phyloP scores from a whole-genome alignment of 2,797 vertebrate genomes.

The Gastrophryne carolinensis region DNA sequence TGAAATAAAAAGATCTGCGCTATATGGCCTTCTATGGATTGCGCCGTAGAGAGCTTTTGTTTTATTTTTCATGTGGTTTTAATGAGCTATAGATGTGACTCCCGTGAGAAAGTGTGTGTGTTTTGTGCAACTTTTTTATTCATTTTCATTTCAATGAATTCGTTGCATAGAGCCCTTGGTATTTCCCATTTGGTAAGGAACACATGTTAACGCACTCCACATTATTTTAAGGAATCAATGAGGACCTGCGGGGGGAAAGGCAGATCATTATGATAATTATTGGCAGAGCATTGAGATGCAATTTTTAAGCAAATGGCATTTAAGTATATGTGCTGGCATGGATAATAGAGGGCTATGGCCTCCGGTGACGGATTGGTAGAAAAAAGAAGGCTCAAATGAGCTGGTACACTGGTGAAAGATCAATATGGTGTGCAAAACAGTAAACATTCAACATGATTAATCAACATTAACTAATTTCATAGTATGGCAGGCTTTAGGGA shows the following conservation, averaged over 20 bases:
- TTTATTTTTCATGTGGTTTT: not conserved
- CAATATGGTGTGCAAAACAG: not conserved
- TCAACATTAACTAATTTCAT: not conserved
- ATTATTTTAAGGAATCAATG: not conserved
- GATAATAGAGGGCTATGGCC: not conserved
- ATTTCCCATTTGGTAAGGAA: not conserved
- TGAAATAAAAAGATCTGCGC: not conserved
- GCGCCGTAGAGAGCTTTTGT: not conserved
- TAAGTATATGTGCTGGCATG: not conserved
- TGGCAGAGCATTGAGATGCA: not conserved
- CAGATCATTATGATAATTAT: constrained; percentile 26
- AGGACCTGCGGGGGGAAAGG: not conserved
- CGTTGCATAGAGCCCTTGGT: not conserved
- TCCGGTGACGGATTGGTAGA: not conserved
- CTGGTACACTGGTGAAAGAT: not conserved
- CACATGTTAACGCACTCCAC: not conserved
- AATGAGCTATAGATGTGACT: not conserved
- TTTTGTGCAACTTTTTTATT: not conserved
- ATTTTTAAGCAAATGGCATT: not conserved
- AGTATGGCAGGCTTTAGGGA: not conserved
- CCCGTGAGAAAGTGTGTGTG: not conserved
- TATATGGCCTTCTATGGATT: not conserved
- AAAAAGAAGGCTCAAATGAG: not conserved
- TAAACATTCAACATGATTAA: not conserved
- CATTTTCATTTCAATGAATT: not conserved